Evolutionary conservation across 1,140 invertebrate genomes (phyloP), one percentile per base, ranked within the genome.

Genomic region (Papilio machaon): DNA sequence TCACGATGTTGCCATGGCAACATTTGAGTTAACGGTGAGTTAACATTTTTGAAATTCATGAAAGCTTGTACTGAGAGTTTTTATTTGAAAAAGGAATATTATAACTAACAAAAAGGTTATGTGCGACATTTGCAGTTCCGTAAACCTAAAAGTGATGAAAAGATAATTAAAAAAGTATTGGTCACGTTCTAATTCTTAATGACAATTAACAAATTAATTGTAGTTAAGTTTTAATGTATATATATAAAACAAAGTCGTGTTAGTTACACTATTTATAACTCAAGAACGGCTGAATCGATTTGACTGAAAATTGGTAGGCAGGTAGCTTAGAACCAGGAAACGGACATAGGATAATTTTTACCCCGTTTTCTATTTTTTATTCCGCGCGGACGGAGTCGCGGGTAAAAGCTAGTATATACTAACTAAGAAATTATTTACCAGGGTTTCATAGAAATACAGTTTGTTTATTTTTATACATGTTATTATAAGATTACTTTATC

Each of bases 11-110:
- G 46, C 74, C 47, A 76, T 76, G 74, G 47, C 46, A 76, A 76
- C 74, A 54, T 76, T 49, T 76, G 74, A 52, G 23, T 30, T 52
- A 52, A 76, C 74, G 74, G 30, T 70, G 64, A 70, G 64, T 70
- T 70, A 70, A 70, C 64, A 70, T 70, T 70, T 70, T 70, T 35
- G 64, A 70, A 30, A 15, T 15, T 15, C 35, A 70, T 70, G 30
- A 35, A 70, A 17, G 30, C 11, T 58, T 19, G 17, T n/a, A 58
- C 17, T 58, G n/a, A n/a, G n/a, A 6, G 17, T 58, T 70, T 70
- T 38, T 70, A 70, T 67, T 30, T 13, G 11, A 70, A 70, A 70
- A 70, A 35, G 38, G 11, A 70, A 35, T 7, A 38, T 35, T 15
- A 64, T 30, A 15, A 35, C 3, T 38, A 70, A 70, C 19, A 70